phyloP scores from a whole-genome alignment of 2,113 vertebrate species.

The Orientallactaga bullata region DNA sequence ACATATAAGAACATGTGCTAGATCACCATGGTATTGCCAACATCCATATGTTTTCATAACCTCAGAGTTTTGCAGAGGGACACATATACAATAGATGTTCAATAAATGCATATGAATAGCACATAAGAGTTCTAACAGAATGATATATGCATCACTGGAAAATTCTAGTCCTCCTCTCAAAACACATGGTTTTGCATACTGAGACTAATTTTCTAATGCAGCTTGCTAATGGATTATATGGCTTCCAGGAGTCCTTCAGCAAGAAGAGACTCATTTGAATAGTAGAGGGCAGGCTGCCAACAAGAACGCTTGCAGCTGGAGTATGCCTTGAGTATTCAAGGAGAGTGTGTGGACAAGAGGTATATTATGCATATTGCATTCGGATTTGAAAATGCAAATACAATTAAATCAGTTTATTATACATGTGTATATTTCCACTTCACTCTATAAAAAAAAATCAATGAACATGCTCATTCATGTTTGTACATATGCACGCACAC shows the following conservation, averaged over 20 bases:
- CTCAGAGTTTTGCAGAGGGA: no score
- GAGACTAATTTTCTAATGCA: accelerated
- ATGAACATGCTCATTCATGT: accelerated
- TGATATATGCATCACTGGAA: accelerated
- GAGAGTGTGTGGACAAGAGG: not conserved
- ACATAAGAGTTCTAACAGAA: not conserved
- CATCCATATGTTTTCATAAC: no score
- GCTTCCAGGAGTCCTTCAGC: not conserved
- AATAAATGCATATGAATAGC: not conserved
- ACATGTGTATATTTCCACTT: not conserved
- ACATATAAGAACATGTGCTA: no score
- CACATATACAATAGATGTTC: not conserved
- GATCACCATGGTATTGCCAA: accelerated
- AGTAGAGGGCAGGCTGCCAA: not conserved
- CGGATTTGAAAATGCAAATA: no score
- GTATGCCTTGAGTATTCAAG: not conserved
- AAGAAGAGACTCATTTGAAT: not conserved
- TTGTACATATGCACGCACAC: not conserved
- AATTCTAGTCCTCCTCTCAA: not conserved
- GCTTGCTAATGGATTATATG: not conserved
- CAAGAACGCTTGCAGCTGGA: accelerated
- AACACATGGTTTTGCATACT: not conserved
- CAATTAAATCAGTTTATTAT: not conserved
- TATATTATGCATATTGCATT: accelerated
- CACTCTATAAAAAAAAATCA: not conserved